These are phyloP conservation scores for Cololabis saira DNA, from an alignment of 2,113 vertebrate genomes.

Conservation along the genomic window DNA sequence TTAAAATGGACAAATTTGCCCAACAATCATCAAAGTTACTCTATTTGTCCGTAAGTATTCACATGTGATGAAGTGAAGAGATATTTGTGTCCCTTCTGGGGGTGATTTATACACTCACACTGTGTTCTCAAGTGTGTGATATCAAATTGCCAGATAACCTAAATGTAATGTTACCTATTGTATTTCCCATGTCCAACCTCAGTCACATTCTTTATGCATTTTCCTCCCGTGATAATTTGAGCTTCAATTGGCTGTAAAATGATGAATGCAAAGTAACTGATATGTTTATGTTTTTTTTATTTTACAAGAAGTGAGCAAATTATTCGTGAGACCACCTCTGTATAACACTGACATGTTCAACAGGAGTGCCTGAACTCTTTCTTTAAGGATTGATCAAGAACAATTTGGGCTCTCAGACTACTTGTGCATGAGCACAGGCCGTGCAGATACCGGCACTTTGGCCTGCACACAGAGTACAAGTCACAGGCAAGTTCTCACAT, in stretches of 20 bases:
- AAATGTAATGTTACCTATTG: conserved; percentile 26
- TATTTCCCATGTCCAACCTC: not conserved
- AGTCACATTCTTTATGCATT: not conserved
- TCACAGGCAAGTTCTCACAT: conserved; percentile 74
- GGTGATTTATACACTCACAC: conserved; percentile 12
- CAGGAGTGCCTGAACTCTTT: conserved; percentile 33
- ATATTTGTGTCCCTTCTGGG: conserved; percentile 9
- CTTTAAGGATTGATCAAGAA: conserved; percentile 34
- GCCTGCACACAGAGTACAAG: conserved; percentile 50
- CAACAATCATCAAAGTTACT: no score
- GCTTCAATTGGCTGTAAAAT: not conserved
- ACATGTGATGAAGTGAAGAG: conserved; percentile 25
- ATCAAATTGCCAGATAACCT: conserved; percentile 42
- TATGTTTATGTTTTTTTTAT: conserved; percentile 19
- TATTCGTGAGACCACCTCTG: no score
- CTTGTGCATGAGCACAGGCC: conserved; percentile 18
- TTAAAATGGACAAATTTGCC: no score
- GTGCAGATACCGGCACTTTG: conserved; percentile 40
- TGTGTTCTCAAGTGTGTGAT: conserved; percentile 11
- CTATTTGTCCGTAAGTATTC: not conserved
- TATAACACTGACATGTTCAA: conserved; percentile 27
- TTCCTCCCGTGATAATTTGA: not conserved
- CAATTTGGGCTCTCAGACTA: conserved; percentile 30
- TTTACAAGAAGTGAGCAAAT: not conserved
- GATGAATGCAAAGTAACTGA: not conserved